Evolutionary conservation across 2,113 vertebrate genomes (phyloP), one percentile per base, ranked within the genome.

Genomic region (Otus sunia): DNA sequence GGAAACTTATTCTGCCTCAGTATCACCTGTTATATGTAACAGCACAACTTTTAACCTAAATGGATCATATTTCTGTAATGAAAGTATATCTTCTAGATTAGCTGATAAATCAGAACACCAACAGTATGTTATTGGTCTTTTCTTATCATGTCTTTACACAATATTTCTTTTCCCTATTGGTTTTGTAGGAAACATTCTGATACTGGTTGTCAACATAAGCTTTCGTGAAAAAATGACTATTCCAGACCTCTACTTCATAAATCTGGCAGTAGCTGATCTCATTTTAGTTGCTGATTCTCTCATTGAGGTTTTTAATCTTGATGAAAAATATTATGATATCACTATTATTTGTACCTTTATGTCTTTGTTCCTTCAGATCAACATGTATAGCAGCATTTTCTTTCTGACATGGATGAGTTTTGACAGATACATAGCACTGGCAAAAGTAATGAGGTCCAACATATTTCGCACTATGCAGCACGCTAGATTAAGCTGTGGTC

Each of bases 371-470:
- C 98, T 99, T 95, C 99, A 99, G 98, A 98, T 99, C 98, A 99
- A 99, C 98, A 99, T 99, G 99, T 99, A 99, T 98, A 99, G 99
- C 98, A 99, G 99, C 96, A 98, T 99, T 97, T 99, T 99, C 98
- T 99, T 99, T 93, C 99, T 99, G 94, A 99, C 99, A 1, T 99
- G 99, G 99, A 99, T 99, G 99, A 99, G 99, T 97, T 99, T 99
- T 15, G 99, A 99, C 98, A 98, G 99, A 69, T 99, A 99, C 88
- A 94, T 99, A 7, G 99, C 99, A 3, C 98, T 99, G 95, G 99
- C 99, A 36, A 98, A 97, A 97, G 99, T 99, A 29, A 98, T 99
- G 97, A 98, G 98, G 96, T 99, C 98, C 95, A 98, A 99, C 97
- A 96, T 98, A 0, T 96, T 99, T 74, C 98, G 99, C 95, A 99